Evolutionary conservation across 2,888 invertebrate species (phyloP).

Genomic region (Magallana nippona): DNA sequence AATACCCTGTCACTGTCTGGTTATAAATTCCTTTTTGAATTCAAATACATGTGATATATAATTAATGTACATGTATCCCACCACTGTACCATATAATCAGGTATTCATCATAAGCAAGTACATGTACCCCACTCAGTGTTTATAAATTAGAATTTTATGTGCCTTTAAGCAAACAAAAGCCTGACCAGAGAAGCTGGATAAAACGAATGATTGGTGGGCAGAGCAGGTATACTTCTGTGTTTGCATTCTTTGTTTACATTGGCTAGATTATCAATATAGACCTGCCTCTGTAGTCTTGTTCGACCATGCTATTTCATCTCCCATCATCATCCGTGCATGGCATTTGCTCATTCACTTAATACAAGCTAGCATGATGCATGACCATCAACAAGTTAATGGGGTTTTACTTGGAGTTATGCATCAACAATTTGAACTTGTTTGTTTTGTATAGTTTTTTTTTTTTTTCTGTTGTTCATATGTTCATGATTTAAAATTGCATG

Average conservation of each 20-base stretch:
- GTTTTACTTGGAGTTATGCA: no score
- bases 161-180: conserved; percentile 31
- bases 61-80: no score
- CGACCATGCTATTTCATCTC: background rate
- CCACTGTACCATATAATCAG: no score
- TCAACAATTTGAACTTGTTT: no score
- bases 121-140: no score
- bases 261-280: conserved; percentile 3
- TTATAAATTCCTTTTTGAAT: no score
- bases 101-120: no score
- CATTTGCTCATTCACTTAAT: background rate
- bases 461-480: no score
- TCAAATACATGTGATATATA: no score
- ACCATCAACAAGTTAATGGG: background rate
- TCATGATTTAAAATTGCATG: no score
- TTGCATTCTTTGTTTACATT: conserved; percentile 11
- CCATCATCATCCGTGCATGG: conserved; percentile 1
- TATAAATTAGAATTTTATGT: background rate
- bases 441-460: no score
- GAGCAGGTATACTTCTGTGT: background rate
- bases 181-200: conserved; percentile 17
- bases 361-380: conserved; percentile 5
- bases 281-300: background rate
- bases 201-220: conserved; percentile 27
- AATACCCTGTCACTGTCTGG: no score